Evolutionary conservation across 2,797 vertebrate genomes (phyloP), one percentile per base, ranked within the genome.

Genomic region (Masticophis lateralis): DNA sequence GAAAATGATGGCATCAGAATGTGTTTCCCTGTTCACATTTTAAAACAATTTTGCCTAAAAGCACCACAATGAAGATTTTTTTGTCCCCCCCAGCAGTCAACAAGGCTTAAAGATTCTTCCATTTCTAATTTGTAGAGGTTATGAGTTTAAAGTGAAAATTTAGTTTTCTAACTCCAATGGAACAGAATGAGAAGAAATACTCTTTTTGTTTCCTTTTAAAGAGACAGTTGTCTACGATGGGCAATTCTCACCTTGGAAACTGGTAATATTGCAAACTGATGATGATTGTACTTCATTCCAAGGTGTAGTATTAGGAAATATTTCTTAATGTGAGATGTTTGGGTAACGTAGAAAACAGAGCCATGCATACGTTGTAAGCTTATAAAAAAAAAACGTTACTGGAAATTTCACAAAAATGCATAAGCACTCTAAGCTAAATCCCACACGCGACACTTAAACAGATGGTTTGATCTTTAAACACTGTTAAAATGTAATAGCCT

Each of bases 381-480:
- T 69, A 69, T 69, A 25, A 87, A 55, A 16, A 16, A 14, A 22
- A 11, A 20, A 32, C 11, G 12, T 90, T 90, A 57, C 32, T 28
- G 18, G 74, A 14, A 90, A 55, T 25, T n/a, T 90, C 51, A 87
- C 60, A 90, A 12, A 89, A 91, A 55, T 93, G 95, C 91, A 95
- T 94, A 8, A 59, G 95, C 86, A 83, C 13, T 88, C 16, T 94
- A 93, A 94, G 92, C 16, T 57, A 86, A 95, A 83, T 90, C 94
- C 53, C 53, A 91, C 91, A 92, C 89, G 9, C 91, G 91, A 0
- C 69, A 90, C 86, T 95, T 92, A 87, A 90, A 92, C 91, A 94
- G 83, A 92, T 94, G 93, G 92, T 95, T 95, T 97, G 91, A 95
- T 95, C 92, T 94, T 87, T 94, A 95, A 97, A 86, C 94, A 90